These are phyloP conservation scores for Triplophysa tibetana DNA, from an alignment of 2,113 vertebrate genomes.

Conservation along the genomic window DNA sequence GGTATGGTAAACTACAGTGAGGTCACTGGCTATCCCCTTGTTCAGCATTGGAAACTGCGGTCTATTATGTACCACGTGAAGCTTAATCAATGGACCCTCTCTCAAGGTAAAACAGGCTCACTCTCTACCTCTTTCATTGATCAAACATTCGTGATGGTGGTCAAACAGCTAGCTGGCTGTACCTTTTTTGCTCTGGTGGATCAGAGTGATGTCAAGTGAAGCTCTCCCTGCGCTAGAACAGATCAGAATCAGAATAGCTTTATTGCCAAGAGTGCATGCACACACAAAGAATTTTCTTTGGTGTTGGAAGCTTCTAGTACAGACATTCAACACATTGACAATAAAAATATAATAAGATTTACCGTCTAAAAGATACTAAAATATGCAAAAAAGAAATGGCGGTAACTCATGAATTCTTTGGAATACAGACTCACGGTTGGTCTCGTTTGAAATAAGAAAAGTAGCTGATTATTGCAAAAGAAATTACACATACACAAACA, in stretches of 20 bases:
- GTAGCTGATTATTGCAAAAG: too few relatives aligned
- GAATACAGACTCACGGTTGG: too few relatives aligned
- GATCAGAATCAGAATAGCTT: slow-evolving; percentile 53
- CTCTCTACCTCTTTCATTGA: neutral
- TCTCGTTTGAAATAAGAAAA: too few relatives aligned
- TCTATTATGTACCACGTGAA: slow-evolving; percentile 92
- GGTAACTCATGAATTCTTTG: too few relatives aligned
- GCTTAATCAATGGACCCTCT: slow-evolving; percentile 89
- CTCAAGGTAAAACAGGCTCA: slow-evolving; percentile 81
- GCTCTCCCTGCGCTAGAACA: neutral
- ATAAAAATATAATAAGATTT: too few relatives aligned
- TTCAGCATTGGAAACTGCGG: slow-evolving; percentile 94
- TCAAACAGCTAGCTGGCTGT: neutral
- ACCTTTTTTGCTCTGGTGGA: slow-evolving; percentile 36
- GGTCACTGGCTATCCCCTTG: slow-evolving; percentile 90
- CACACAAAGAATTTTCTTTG: too few relatives aligned
- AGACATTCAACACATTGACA: too few relatives aligned
- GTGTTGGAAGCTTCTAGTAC: too few relatives aligned
- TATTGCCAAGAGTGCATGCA: too few relatives aligned
- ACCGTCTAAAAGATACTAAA: too few relatives aligned
- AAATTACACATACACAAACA: too few relatives aligned
- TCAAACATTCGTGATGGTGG: neutral
- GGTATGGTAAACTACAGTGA: slow-evolving; percentile 99
- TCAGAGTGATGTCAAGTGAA: neutral
- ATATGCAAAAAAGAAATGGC: neutral